Conservation (phyloP, 2,113 vertebrate genomes). For the Jaculus jaculus region DNA sequence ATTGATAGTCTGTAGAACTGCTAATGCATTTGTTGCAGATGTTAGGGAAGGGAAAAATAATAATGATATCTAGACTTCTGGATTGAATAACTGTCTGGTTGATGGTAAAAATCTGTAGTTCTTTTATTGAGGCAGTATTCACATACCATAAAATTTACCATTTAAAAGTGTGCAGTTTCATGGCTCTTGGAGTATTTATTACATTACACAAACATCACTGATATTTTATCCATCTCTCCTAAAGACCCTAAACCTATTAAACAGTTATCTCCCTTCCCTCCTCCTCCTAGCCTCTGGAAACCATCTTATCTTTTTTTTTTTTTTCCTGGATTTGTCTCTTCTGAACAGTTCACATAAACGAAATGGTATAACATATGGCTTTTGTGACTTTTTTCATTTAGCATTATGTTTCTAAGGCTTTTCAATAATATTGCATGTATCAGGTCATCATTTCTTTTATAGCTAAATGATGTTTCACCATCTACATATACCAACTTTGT, state of each 20-base stretch:
- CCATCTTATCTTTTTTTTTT: neutral
- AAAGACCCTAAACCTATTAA: neutral
- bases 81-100: conserved; percentile 13
- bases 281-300: neutral
- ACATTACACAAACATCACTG: neutral
- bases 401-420: conserved; percentile 32
- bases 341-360: neutral
- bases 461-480: neutral
- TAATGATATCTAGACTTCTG: neutral
- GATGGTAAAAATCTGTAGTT: neutral
- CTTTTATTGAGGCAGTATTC: conserved; percentile 11
- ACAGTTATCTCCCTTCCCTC: neutral
- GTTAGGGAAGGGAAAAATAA: neutral
- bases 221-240: neutral
- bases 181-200: neutral
- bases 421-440: neutral
- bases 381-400: conserved; percentile 39
- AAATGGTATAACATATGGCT: neutral
- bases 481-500: neutral
- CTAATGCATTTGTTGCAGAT: neutral
- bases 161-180: neutral
- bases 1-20: conserved; percentile 26
- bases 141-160: neutral
- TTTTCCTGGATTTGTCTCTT: neutral
- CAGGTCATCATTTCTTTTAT: conserved; percentile 16